Evolutionary conservation across 2,113 vertebrate species (phyloP).

Genomic region (Anhinga rufa): DNA sequence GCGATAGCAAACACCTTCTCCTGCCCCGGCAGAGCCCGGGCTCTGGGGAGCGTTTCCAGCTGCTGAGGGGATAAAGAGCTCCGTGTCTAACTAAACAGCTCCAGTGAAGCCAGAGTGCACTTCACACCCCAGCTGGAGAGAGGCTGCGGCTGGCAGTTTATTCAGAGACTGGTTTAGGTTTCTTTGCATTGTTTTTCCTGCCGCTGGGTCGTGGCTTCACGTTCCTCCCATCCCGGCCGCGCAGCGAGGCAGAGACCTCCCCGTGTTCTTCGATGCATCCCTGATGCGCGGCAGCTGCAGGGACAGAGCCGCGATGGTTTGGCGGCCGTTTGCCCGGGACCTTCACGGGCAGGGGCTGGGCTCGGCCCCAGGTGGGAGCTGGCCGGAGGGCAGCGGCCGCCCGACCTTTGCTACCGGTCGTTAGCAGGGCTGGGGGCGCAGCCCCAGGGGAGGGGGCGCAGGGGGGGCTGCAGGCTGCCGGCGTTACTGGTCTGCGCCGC

Average conservation of each 20-base stretch:
- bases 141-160: not conserved
- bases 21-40: not conserved
- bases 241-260: not conserved
- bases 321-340: not conserved
- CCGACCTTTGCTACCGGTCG: too few relatives aligned
- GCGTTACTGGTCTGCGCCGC: accelerated
- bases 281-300: not conserved
- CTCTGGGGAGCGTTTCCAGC: not conserved
- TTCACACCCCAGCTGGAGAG: not conserved
- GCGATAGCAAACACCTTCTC: accelerated
- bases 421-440: not conserved
- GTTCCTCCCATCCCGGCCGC: too few relatives aligned
- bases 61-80: not conserved
- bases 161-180: not conserved
- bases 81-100: accelerated
- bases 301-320: accelerated
- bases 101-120: not conserved
- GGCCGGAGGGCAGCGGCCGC: not conserved
- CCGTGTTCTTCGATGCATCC: accelerated
- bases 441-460: too few relatives aligned
- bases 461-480: accelerated
- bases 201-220: accelerated
- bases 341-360: accelerated
- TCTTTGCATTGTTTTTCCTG: not conserved
- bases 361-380: not conserved